These are phyloP conservation scores for Lichenostomus cassidix DNA, from an alignment of 2,113 vertebrate species.

Conservation along the genomic window DNA sequence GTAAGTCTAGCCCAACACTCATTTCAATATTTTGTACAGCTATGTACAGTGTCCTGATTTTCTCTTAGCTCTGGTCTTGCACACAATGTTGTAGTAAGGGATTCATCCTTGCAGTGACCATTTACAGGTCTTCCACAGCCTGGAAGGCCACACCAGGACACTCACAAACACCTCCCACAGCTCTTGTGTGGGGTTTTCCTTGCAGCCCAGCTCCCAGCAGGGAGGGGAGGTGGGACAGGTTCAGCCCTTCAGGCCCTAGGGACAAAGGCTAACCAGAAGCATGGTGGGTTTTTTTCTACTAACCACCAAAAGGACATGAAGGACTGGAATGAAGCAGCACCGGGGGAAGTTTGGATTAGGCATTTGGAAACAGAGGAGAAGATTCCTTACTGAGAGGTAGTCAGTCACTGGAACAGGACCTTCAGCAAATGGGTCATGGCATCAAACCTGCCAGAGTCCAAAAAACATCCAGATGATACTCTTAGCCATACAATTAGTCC, in stretches of 20 bases:
- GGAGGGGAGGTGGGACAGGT: not conserved
- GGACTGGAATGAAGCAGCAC: not conserved
- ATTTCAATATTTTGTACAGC: not conserved
- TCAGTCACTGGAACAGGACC: not conserved
- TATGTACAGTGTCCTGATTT: not conserved
- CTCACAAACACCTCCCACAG: not conserved
- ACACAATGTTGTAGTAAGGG: not conserved
- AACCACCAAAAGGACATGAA: fast-evolving
- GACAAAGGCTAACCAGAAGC: not conserved
- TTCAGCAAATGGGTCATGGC: not conserved
- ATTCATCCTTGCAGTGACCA: not conserved
- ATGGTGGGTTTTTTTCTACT: not conserved
- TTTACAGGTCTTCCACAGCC: not conserved
- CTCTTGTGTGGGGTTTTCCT: not conserved
- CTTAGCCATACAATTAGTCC: not conserved
- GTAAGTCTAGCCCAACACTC: not conserved
- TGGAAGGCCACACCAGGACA: not conserved
- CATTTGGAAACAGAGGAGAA: not conserved
- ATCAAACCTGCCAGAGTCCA: not conserved
- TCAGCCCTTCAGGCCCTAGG: fast-evolving
- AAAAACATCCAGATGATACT: not conserved
- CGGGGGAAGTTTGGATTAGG: not conserved
- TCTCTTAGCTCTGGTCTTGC: not conserved
- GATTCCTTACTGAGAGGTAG: not conserved
- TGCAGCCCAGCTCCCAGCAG: not conserved